These are phyloP conservation scores for Misgurnus anguillicaudatus DNA, from an alignment of 2,113 vertebrate genomes.

Conservation along the genomic window DNA sequence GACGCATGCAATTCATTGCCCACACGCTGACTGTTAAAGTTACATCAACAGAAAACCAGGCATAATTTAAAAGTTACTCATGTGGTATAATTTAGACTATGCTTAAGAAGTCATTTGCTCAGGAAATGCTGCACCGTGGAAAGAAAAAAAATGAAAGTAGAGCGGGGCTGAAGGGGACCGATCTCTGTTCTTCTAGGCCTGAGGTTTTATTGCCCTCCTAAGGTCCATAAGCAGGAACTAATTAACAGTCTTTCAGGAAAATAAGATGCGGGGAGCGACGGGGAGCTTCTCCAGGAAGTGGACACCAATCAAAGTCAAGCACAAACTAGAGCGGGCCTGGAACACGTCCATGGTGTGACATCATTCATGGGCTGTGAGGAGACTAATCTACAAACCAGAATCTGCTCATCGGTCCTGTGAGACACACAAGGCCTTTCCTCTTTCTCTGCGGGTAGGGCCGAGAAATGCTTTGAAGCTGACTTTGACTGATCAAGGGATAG, in stretches of 20 bases:
- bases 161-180: not conserved
- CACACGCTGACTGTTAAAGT: not conserved
- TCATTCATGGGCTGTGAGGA: constrained; percentile 42
- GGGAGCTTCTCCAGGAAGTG: constrained; percentile 67
- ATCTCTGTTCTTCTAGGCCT: constrained; percentile 63
- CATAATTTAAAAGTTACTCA: not conserved
- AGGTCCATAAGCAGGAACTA: constrained; percentile 74
- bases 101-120: not conserved
- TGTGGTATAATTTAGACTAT: not conserved
- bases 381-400: constrained; percentile 40
- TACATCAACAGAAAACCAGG: not conserved
- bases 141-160: not conserved
- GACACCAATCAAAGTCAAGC: constrained; percentile 70
- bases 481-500: constrained; percentile 37
- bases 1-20: not conserved
- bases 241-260: constrained; percentile 73
- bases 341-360: constrained; percentile 59
- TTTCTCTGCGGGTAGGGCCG: not conserved
- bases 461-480: constrained; percentile 41
- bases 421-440: constrained; percentile 34
- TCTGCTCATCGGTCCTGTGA: constrained; percentile 42
- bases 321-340: constrained; percentile 62
- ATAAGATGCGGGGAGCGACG: constrained; percentile 43
- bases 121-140: not conserved
- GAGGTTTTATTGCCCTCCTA: constrained; percentile 68